Evolutionary conservation across 2,797 vertebrate species (phyloP).

Genomic region (Pelodytes ibericus): DNA sequence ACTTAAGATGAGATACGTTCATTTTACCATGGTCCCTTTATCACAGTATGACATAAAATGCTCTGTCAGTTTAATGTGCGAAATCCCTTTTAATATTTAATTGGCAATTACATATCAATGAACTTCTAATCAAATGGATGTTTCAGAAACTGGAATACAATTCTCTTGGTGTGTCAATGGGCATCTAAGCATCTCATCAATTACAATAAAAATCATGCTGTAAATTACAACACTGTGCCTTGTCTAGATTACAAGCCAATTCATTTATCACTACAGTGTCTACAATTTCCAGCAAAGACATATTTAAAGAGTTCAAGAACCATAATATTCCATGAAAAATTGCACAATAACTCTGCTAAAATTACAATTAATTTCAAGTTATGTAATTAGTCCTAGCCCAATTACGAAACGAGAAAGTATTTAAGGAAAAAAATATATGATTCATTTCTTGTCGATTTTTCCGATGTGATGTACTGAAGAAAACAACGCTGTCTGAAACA

Average conservation of each 20-base stretch:
- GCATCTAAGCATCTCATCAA: slow-evolving; percentile 16
- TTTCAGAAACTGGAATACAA: slow-evolving; percentile 5
- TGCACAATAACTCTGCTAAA: not conserved
- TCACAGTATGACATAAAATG: too few species aligned
- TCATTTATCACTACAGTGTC: not conserved
- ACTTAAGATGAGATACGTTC: too few species aligned
- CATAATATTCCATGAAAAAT: not conserved
- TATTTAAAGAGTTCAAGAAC: not conserved
- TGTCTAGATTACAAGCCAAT: slow-evolving; percentile 6
- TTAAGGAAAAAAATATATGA: not conserved
- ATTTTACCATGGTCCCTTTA: too few species aligned
- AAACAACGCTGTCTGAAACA: too few species aligned
- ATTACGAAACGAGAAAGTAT: not conserved
- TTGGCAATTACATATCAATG: slow-evolving; percentile 13
- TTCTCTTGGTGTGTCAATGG: not conserved
- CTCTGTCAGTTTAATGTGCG: not conserved
- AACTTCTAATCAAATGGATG: slow-evolving; percentile 1
- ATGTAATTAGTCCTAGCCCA: not conserved
- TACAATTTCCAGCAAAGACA: slow-evolving; percentile 1
- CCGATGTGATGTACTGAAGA: too few species aligned
- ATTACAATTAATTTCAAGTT: not conserved
- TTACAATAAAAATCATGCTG: slow-evolving; percentile 17
- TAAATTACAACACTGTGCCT: not conserved
- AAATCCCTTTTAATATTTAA: not conserved
- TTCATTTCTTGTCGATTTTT: too few species aligned